phyloP scores from a whole-genome alignment of 1,140 invertebrate species.

The Paralvinella palmiformis region DNA sequence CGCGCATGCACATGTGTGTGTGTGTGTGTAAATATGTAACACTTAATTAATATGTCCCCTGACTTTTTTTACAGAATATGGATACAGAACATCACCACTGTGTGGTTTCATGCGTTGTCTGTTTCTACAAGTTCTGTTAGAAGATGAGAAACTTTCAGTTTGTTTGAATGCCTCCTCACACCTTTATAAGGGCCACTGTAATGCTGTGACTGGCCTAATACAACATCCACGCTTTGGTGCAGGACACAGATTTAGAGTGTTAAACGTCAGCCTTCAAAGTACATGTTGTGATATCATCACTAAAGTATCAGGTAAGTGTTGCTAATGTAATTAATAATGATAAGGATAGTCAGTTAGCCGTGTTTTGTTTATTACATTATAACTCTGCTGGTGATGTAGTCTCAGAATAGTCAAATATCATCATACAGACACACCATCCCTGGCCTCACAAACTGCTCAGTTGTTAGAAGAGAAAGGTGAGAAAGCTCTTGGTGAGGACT shows the following conservation, averaged over 20 bases:
- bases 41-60: too few species aligned
- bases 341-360: too few species aligned
- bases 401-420: too few species aligned
- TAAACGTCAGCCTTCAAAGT: constrained; percentile 67
- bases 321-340: too few species aligned
- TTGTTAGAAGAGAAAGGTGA: constrained; percentile 30
- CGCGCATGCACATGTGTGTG: too few species aligned
- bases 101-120: constrained; percentile 81
- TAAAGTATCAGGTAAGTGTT: constrained; percentile 56
- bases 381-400: background rate
- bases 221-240: constrained; percentile 50
- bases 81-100: constrained; percentile 53
- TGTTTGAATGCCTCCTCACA: background rate
- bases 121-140: constrained; percentile 75
- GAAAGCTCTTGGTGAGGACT: constrained; percentile 25
- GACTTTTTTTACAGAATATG: constrained; percentile 10
- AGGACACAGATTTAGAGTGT: constrained; percentile 60
- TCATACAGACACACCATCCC: constrained; percentile 28
- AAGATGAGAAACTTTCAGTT: constrained; percentile 59
- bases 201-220: constrained; percentile 16
- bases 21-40: too few species aligned
- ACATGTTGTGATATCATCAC: constrained; percentile 59
- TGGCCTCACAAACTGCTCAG: constrained; percentile 28
- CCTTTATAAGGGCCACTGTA: constrained; percentile 22
- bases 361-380: too few species aligned